Evolutionary conservation across 2,797 vertebrate genomes (phyloP).

Genomic region (Catostomus latipinnis): DNA sequence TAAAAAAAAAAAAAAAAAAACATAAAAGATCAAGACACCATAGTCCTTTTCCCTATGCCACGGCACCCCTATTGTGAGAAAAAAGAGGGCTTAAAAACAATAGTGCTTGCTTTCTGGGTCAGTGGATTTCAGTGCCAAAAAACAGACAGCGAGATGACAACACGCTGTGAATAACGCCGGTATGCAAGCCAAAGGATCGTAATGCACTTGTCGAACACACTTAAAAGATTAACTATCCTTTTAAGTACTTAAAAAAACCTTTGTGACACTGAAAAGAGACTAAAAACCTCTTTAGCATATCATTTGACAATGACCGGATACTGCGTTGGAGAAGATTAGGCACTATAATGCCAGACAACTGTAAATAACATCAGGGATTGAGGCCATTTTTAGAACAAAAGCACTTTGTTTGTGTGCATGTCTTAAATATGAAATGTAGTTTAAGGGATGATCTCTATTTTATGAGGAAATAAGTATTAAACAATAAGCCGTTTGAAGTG

Average conservation of each 20-base stretch:
- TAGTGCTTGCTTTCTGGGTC: slow-evolving; percentile 53
- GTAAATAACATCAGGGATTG: slow-evolving; percentile 62
- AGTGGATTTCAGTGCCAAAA: slow-evolving; percentile 47
- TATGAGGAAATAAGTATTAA: slow-evolving; percentile 52
- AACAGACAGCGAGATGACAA: slow-evolving; percentile 6
- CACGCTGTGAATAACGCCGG: slow-evolving; percentile 13
- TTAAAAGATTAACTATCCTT: slow-evolving; percentile 65
- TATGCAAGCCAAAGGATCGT: slow-evolving; percentile 32
- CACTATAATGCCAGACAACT: slow-evolving; percentile 51
- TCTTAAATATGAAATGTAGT: slow-evolving; percentile 54
- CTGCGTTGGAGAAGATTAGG: slow-evolving; percentile 57
- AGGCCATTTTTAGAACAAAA: slow-evolving; percentile 51
- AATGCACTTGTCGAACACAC: slow-evolving; percentile 62
- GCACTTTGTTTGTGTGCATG: slow-evolving; percentile 44
- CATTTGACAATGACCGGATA: slow-evolving; percentile 55
- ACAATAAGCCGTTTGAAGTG: slow-evolving; percentile 55
- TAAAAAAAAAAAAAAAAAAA: not conserved
- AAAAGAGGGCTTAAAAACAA: slow-evolving; percentile 56
- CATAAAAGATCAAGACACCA: slow-evolving; percentile 23
- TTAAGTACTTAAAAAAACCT: slow-evolving; percentile 63
- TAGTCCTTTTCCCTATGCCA: not conserved
- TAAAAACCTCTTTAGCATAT: slow-evolving; percentile 58
- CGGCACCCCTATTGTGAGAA: slow-evolving; percentile 21
- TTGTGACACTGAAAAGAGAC: slow-evolving; percentile 51
- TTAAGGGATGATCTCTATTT: slow-evolving; percentile 60